Conservation (phyloP, 2,797 vertebrate species). For the Mallotus villosus region DNA sequence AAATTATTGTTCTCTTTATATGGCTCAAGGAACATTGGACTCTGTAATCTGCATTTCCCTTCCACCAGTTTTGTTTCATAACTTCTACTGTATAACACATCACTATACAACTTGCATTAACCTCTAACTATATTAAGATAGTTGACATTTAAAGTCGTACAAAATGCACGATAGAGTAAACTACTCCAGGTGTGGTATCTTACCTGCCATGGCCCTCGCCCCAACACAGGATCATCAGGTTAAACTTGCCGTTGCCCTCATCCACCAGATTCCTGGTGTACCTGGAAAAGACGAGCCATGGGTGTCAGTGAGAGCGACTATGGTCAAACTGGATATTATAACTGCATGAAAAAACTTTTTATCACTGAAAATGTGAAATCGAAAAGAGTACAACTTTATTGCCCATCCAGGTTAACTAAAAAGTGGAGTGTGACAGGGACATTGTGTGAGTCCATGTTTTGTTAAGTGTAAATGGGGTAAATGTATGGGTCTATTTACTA, state of each 20-base stretch:
- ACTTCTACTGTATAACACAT: neutral
- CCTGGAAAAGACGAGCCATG: constrained; percentile 62
- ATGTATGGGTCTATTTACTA: neutral
- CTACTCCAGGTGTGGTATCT: constrained; percentile 20
- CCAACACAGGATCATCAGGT: constrained; percentile 97
- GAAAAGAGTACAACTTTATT: too few relatives aligned
- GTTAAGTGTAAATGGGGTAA: too few relatives aligned
- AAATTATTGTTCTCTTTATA: constrained; percentile 24
- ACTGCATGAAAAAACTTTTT: too few relatives aligned
- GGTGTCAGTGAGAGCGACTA: neutral
- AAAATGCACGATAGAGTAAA: too few relatives aligned
- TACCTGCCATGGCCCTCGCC: constrained; percentile 99
- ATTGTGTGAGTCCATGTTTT: too few relatives aligned
- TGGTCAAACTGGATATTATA: neutral
- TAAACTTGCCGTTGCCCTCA: constrained; percentile 94
- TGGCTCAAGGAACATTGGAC: constrained; percentile 47
- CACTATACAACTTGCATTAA: neutral
- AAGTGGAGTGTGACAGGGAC: too few relatives aligned
- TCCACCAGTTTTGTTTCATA: constrained; percentile 10
- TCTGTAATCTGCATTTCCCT: constrained; percentile 46
- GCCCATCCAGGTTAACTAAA: too few relatives aligned
- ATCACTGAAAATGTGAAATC: too few relatives aligned
- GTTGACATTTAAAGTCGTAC: too few relatives aligned
- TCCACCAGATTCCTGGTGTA: constrained; percentile 97
- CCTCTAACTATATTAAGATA: too few relatives aligned